phyloP scores from a whole-genome alignment of 2,113 vertebrate species.

The Ictalurus punctatus region DNA sequence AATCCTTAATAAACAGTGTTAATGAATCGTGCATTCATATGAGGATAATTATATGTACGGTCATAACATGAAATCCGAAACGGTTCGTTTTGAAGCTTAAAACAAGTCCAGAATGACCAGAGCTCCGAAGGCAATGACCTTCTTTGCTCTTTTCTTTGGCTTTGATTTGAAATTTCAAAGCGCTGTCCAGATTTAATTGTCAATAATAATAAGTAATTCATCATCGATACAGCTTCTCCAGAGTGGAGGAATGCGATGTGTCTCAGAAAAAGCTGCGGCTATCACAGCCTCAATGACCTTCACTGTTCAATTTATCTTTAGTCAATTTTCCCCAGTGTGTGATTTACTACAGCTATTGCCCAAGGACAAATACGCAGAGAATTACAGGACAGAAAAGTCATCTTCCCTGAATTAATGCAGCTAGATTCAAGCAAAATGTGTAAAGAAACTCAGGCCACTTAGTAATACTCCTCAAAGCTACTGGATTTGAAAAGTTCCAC shows the following conservation, averaged over 20 bases:
- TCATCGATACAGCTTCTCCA: slow-evolving; percentile 3
- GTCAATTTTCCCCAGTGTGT: slow-evolving; percentile 28
- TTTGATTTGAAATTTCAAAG: slow-evolving; percentile 1
- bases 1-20: not conserved
- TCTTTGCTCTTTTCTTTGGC: slow-evolving; percentile 9
- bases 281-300: slow-evolving; percentile 30
- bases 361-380: slow-evolving; percentile 15
- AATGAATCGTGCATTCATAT: not conserved
- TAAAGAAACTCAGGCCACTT: not conserved
- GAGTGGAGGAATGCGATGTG: not conserved
- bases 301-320: slow-evolving; percentile 35
- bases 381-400: slow-evolving; percentile 26
- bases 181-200: slow-evolving; percentile 9
- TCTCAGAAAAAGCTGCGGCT: not conserved
- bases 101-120: not conserved
- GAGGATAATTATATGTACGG: not conserved
- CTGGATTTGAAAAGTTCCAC: not conserved
- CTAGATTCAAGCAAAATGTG: not conserved
- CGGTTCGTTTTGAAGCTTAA: not conserved
- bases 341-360: slow-evolving; percentile 36
- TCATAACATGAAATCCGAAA: not conserved
- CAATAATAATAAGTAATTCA: slow-evolving; percentile 37
- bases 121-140: not conserved
- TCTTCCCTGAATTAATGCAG: slow-evolving; percentile 12
- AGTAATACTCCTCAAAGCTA: not conserved